phyloP scores from a whole-genome alignment of 1,140 invertebrate species.

The Drusus annulatus region DNA sequence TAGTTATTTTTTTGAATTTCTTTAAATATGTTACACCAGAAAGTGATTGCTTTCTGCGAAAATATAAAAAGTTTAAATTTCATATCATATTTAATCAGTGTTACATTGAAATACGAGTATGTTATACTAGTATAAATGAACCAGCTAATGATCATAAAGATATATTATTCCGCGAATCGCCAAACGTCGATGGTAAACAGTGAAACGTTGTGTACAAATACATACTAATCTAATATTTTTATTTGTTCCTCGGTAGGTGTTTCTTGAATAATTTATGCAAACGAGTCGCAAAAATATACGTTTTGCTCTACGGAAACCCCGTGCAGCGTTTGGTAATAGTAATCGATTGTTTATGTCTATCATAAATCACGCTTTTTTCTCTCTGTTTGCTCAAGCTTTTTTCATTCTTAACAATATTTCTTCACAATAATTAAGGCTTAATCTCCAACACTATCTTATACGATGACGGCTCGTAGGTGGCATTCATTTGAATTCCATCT shows the following conservation, averaged over 20 bases:
- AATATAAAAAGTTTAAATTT: too few species aligned
- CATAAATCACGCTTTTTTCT: slow-evolving; percentile 48
- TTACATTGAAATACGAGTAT: too few species aligned
- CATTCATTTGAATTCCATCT: slow-evolving; percentile 53
- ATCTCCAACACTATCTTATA: slow-evolving; percentile 56
- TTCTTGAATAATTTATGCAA: slow-evolving; percentile 40
- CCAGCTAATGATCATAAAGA: too few species aligned
- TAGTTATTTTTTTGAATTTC: too few species aligned
- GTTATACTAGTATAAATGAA: too few species aligned
- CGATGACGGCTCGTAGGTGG: slow-evolving; percentile 58
- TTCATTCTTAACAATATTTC: slow-evolving; percentile 40
- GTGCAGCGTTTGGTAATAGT: slow-evolving; percentile 5
- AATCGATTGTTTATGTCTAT: slow-evolving; percentile 39
- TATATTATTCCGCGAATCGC: too few species aligned
- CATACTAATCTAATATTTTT: too few species aligned
- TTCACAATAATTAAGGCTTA: slow-evolving; percentile 55
- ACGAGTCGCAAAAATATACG: slow-evolving; percentile 25
- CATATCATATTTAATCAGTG: too few species aligned
- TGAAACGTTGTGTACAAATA: too few species aligned
- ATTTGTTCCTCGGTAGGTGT: not conserved
- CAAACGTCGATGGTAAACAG: too few species aligned
- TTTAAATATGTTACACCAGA: too few species aligned
- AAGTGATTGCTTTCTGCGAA: too few species aligned
- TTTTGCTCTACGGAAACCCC: not conserved
- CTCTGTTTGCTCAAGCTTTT: slow-evolving; percentile 51